Base-by-base conservation (phyloP, 2,797 vertebrate species). In the Brotula barbata region DNA sequence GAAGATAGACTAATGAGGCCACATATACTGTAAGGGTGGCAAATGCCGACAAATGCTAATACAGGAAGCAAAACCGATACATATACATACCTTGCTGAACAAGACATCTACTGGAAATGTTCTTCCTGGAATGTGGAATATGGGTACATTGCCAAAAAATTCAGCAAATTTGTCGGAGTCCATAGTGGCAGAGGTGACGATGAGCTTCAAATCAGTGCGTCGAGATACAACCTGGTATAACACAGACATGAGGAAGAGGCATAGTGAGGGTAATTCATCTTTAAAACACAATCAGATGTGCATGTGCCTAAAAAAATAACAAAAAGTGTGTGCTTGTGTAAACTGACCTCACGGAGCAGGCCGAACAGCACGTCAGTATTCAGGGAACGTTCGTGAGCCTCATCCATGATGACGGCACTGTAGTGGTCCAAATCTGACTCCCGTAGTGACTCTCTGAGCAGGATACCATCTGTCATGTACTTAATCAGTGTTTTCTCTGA, bases 391-490 rank as follows among this genome's bases (percentile, higher is more conserved):
- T 99, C 97, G 0, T 99, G 97, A 0, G 97, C 97, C 80, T 99
- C 97, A 0, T 99, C 97, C 97, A 99, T 99, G 83, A 99, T 99
- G 57, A 99, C 94, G 1, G 97, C 97, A 0, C 97, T 99, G 81
- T 99, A 99, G 88, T 99, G 95, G 80, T 99, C 97, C 74, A 99
- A 87, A 77, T 99, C 97, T 0, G 97, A 96, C 81, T 99, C 97
- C 3, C 97, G 92, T 76, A 99, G 89, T 0, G 96, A 98, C 88
- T 99, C 97, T 1, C 97, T 93, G 39, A 99, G 93, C 58, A 99
- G 89, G 85, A 99, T 99, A 20, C 97, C 97, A 0, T 99, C 97
- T 0, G 97, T 99, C 97, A 99, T 99, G 90, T 99, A 99, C 68
- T 99, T 99, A 69, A 99, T 98, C 75, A 99, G 82, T 0, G 97